A percentile compares a stretch with the other conserved stretches of the same genome.
Conservation (phyloP, 1,140 invertebrate species). For the Aphis gossypii region DNA sequence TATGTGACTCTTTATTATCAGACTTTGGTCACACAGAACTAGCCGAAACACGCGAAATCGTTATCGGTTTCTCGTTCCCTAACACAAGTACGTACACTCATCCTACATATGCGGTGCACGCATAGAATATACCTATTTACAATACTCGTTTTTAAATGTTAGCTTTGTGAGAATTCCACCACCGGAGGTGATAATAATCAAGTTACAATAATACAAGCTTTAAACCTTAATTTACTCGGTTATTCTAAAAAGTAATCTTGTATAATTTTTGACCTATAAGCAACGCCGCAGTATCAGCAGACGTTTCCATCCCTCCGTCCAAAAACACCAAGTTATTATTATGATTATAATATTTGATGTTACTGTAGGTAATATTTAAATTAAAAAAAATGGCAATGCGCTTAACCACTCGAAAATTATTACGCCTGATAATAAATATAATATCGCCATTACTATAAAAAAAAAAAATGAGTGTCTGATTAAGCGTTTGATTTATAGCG, state of each 20-base stretch:
- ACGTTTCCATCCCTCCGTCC: neutral
- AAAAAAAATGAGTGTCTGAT: neutral
- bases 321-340: neutral
- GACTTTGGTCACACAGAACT: neutral
- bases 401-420: neutral
- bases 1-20: slow-evolving; percentile 13
- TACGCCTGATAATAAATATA: neutral
- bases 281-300: neutral
- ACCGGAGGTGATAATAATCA: slow-evolving; percentile 2
- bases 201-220: neutral
- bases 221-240: neutral
- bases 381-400: neutral
- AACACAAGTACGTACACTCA: neutral
- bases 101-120: no score
- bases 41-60: slow-evolving; percentile 1
- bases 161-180: neutral
- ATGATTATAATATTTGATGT: neutral
- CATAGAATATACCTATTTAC: neutral
- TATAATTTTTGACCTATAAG: neutral
- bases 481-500: neutral
- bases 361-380: neutral
- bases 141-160: neutral
- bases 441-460: neutral
- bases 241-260: neutral
- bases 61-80: neutral